Base-by-base conservation (phyloP, 2,888 invertebrate species). In the Limenitis camilla region DNA sequence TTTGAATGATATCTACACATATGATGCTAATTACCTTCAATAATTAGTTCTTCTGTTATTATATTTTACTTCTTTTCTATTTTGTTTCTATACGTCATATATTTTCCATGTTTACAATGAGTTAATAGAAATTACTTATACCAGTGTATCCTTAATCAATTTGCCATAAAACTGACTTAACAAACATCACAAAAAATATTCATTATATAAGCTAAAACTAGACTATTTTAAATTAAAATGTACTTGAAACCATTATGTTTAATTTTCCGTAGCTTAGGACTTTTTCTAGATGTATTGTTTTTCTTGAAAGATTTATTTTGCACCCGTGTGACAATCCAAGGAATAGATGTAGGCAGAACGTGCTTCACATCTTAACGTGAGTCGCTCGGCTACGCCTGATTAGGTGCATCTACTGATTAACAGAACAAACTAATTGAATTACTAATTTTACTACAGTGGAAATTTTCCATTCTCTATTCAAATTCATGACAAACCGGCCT, bases 311-410 rank as follows among this genome's bases (percentile, higher is more conserved):
- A 4, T 10, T 35, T 29, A 28, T 28, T 29, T 35, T 6, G 28
- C 10, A 29, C 10, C 29, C 44, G 44, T 44, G 44, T 35, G 44
- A 35, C 11, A 35, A 36, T 44, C 28, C 28, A 27, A 28, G n/a
- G 35, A 44, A 44, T 11, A 33, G 33, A n/a, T 33, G 38, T 30
- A 51, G 46, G 46, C 43, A 9, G 41, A 46, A 55, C 55, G 57
- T 59, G 59, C 42, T 51, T 57, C 38, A 46, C 55, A 51, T 57
- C 48, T 53, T 53, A 57, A 59, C 48, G 46, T 29, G 45, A 52
- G 33, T 44, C 52, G 35, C 39, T 55, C 36, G 55, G 44, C 50
- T 45, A 40, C 49, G 44, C 45, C 44, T 54, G 47, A 56, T 54
- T 54, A 48, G 47, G 49, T 47, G 53, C 31, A 46, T 49, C 42